Evolutionary conservation across 2,888 invertebrate genomes (phyloP).

Genomic region (Leistus spinibarbis): DNA sequence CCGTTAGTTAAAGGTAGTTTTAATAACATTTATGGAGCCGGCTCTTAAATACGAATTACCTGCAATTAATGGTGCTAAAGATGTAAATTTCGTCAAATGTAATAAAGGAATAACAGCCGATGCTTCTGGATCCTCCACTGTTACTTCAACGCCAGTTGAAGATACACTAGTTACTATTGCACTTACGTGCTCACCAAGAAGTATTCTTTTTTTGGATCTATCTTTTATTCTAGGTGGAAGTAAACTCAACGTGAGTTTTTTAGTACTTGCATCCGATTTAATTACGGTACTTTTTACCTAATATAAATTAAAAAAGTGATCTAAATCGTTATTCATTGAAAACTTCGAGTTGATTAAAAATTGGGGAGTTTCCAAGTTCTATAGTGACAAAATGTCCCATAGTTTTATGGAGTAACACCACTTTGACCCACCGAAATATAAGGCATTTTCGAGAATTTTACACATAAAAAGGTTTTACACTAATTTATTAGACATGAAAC

Average conservation of each 20-base stretch:
- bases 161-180: slow-evolving; percentile 53
- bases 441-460: too few species aligned
- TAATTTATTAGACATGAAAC: too few species aligned
- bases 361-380: too few species aligned
- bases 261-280: slow-evolving; percentile 52
- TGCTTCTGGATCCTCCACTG: slow-evolving; percentile 46
- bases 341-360: too few species aligned
- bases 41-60: slow-evolving; percentile 47
- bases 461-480: too few species aligned
- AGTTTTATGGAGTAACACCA: too few species aligned
- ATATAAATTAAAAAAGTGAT: slow-evolving; percentile 42
- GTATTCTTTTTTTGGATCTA: slow-evolving; percentile 48
- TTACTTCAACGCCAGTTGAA: slow-evolving; percentile 54
- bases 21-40: neutral
- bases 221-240: slow-evolving; percentile 40
- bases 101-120: slow-evolving; percentile 55
- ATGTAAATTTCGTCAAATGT: slow-evolving; percentile 53
- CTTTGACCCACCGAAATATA: too few species aligned
- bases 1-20: too few species aligned
- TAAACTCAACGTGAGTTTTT: slow-evolving; percentile 59
- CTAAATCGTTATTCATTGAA: too few species aligned
- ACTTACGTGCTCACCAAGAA: slow-evolving; percentile 56
- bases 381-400: too few species aligned
- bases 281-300: slow-evolving; percentile 63
- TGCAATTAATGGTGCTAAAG: slow-evolving; percentile 51